These are phyloP conservation scores for Melanostoma scalare DNA, from an alignment of 2,888 invertebrate species.

Conservation along the genomic window DNA sequence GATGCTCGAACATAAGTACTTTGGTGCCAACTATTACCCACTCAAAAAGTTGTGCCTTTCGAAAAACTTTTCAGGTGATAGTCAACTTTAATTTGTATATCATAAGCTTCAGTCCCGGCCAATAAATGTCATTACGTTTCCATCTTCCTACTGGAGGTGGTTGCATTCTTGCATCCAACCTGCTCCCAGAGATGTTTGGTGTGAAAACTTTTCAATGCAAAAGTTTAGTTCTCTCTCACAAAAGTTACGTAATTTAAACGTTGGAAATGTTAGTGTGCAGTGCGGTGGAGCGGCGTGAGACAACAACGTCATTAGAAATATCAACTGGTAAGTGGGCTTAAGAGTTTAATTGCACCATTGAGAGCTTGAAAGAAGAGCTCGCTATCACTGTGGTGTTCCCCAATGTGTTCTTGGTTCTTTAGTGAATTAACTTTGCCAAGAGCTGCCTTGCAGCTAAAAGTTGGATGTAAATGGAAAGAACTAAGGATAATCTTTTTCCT, in stretches of 20 bases:
- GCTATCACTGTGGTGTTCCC: conserved; percentile 12
- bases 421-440: conserved; percentile 15
- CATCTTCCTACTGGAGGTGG: not conserved
- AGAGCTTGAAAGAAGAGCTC: conserved; percentile 52
- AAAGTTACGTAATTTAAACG: conserved; percentile 40
- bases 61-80: conserved; percentile 65
- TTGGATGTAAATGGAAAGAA: conserved; percentile 28
- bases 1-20: conserved; percentile 17
- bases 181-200: conserved; percentile 50
- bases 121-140: conserved; percentile 64
- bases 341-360: conserved; percentile 72
- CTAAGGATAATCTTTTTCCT: conserved; percentile 17
- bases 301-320: conserved; percentile 67
- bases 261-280: not conserved
- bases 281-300: not conserved
- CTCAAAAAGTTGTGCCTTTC: conserved; percentile 45
- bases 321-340: conserved; percentile 71
- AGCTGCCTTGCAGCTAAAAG: conserved; percentile 17
- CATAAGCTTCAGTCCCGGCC: conserved; percentile 65
- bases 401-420: conserved; percentile 14
- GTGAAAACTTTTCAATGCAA: conserved; percentile 55
- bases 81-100: conserved; percentile 67
- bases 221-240: conserved; percentile 34
- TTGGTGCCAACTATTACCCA: conserved; percentile 45
- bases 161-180: conserved; percentile 20